phyloP scores from a whole-genome alignment of 1,140 invertebrate species.

The Sesamia nonagrioides region DNA sequence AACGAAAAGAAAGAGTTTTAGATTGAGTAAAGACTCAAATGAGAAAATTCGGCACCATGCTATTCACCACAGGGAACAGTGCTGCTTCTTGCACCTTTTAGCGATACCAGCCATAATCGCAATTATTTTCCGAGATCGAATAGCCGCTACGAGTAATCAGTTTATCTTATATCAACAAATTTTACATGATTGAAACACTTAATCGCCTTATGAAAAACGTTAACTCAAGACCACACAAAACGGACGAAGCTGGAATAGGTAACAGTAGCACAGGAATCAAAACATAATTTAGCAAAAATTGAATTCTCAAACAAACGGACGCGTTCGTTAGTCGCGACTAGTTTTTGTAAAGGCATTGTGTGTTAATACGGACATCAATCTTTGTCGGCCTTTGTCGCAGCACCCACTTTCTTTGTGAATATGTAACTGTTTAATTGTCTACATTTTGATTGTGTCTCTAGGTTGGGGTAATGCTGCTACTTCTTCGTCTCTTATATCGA shows the following conservation, averaged over 20 bases:
- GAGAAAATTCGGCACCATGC: too few relatives aligned
- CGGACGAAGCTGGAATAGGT: background rate
- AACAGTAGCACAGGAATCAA: background rate
- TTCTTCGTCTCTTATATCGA: background rate
- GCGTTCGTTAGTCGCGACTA: slow-evolving; percentile 14
- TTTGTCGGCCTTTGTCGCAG: slow-evolving; percentile 11
- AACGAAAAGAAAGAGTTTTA: too few relatives aligned
- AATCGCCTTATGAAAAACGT: too few relatives aligned
- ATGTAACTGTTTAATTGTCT: slow-evolving; percentile 38
- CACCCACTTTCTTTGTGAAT: slow-evolving; percentile 27
- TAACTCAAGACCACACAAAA: slow-evolving; percentile 20
- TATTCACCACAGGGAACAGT: too few relatives aligned
- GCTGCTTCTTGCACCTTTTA: too few relatives aligned
- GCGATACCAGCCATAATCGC: too few relatives aligned
- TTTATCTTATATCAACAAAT: background rate
- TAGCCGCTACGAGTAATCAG: background rate
- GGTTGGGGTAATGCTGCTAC: background rate
- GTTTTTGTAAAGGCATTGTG: slow-evolving; percentile 32
- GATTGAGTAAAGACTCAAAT: too few relatives aligned
- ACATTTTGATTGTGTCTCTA: slow-evolving; percentile 12
- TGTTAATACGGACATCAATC: slow-evolving; percentile 22
- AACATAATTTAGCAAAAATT: slow-evolving; percentile 34
- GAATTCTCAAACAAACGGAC: background rate
- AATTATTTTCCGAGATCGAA: too few relatives aligned
- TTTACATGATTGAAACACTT: too few relatives aligned